phyloP scores from a whole-genome alignment of 2,113 vertebrate species.

The Polypterus senegalus region DNA sequence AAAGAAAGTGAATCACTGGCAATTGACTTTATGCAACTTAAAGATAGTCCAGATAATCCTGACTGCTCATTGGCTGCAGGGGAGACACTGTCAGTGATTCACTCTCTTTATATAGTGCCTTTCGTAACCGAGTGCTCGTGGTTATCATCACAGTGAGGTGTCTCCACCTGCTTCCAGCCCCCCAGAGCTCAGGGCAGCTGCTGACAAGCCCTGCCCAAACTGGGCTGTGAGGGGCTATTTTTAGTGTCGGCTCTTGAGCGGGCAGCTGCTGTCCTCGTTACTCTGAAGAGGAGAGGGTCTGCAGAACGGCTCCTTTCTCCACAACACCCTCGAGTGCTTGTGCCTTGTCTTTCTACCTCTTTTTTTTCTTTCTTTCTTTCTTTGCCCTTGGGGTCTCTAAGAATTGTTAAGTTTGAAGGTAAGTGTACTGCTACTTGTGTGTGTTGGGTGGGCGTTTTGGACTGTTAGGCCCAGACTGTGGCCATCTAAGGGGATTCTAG shows the following conservation, averaged over 20 bases:
- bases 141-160: neutral
- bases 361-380: slow-evolving; percentile 16
- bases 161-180: neutral
- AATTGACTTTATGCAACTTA: too few species aligned
- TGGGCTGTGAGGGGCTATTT: slow-evolving; percentile 57
- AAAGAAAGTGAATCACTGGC: too few species aligned
- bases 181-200: slow-evolving; percentile 17
- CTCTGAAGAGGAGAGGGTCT: slow-evolving; percentile 24
- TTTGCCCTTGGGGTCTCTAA: neutral
- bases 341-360: slow-evolving; percentile 8
- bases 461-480: too few species aligned
- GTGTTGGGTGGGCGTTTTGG: too few species aligned
- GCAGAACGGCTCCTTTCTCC: slow-evolving; percentile 6
- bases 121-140: too few species aligned
- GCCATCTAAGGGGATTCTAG: too few species aligned
- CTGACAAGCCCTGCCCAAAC: slow-evolving; percentile 19
- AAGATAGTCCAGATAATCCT: too few species aligned
- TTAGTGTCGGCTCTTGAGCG: slow-evolving; percentile 62
- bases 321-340: slow-evolving; percentile 20
- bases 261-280: slow-evolving; percentile 56
- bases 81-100: too few species aligned
- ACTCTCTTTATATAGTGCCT: too few species aligned
- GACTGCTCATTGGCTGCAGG: too few species aligned
- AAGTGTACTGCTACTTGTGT: too few species aligned
- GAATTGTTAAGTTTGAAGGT: too few species aligned